phyloP scores from a whole-genome alignment of 2,113 vertebrate species.

The Sula dactylatra region DNA sequence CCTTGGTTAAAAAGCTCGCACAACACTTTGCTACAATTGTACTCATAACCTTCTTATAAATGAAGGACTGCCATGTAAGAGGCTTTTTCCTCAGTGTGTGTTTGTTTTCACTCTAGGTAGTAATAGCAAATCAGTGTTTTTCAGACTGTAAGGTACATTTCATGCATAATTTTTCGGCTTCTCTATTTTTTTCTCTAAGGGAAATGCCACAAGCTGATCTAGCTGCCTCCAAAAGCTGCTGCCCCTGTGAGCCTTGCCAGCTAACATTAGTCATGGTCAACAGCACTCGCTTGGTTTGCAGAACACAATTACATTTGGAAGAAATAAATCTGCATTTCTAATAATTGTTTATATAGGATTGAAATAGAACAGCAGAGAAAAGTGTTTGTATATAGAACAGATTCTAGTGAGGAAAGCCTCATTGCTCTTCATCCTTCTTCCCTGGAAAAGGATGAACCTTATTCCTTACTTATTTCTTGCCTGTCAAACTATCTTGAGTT shows the following conservation, averaged over 20 bases:
- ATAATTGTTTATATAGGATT: background rate
- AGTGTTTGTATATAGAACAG: background rate
- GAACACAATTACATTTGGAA: slow-evolving; percentile 9
- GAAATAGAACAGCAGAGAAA: background rate
- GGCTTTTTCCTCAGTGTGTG: background rate
- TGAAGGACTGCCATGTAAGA: background rate
- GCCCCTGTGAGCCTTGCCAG: background rate
- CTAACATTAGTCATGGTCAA: slow-evolving; percentile 30
- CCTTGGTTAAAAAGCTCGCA: background rate
- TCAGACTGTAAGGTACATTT: background rate
- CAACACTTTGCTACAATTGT: background rate
- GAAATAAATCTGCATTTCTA: slow-evolving; percentile 51
- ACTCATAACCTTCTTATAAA: background rate
- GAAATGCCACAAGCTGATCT: background rate
- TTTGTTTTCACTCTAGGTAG: background rate
- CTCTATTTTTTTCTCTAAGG: background rate
- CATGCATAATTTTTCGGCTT: background rate
- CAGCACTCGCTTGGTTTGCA: background rate
- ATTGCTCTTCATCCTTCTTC: background rate
- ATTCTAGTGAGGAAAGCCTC: background rate
- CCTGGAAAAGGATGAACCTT: background rate
- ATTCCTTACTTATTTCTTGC: background rate
- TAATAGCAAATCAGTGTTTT: background rate
- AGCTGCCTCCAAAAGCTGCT: background rate
- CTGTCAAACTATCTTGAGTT: background rate